Conservation (phyloP, 2,888 invertebrate species). For the Idaea biselata region DNA sequence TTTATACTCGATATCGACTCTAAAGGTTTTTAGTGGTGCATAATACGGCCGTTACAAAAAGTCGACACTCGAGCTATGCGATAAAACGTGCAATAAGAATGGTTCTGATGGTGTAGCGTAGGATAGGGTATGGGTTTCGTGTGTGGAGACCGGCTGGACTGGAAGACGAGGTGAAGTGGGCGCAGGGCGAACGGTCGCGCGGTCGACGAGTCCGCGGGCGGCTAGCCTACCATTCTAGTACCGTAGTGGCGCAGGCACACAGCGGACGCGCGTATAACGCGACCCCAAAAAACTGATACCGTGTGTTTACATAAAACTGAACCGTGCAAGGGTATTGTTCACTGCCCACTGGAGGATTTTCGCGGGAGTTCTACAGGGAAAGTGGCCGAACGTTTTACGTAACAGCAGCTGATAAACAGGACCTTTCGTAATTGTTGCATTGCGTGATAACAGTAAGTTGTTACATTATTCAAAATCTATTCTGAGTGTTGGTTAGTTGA, state of each 20-base stretch:
- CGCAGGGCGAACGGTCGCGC: conserved; percentile 13
- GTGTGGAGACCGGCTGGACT: conserved; percentile 30
- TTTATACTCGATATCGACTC: conserved; percentile 47
- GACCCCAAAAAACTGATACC: conserved; percentile 47
- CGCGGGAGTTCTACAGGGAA: conserved; percentile 59
- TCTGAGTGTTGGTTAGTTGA: conserved; percentile 12
- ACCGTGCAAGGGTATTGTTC: conserved; percentile 36
- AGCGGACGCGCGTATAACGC: conserved; percentile 59
- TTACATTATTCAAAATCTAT: conserved; percentile 18
- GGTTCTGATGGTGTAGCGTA: conserved; percentile 17
- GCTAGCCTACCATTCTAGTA: conserved; percentile 60
- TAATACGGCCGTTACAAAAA: conserved; percentile 60
- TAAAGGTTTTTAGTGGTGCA: conserved; percentile 51
- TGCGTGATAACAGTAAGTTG: conserved; percentile 75
- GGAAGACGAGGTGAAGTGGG: conserved; percentile 13
- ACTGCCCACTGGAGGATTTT: conserved; percentile 44
- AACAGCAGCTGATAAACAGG: conserved; percentile 64
- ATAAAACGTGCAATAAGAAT: conserved; percentile 66
- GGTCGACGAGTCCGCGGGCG: conserved; percentile 33
- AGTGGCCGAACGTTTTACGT: conserved; percentile 56
- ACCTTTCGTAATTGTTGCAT: conserved; percentile 59
- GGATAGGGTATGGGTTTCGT: conserved; percentile 18
- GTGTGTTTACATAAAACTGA: conserved; percentile 51
- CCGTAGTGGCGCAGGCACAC: conserved; percentile 60
- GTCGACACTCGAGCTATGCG: conserved; percentile 44